Evolutionary conservation across 2,113 vertebrate species (phyloP), one percentile per base, ranked within the genome.

Genomic region (Myodes glareolus): DNA sequence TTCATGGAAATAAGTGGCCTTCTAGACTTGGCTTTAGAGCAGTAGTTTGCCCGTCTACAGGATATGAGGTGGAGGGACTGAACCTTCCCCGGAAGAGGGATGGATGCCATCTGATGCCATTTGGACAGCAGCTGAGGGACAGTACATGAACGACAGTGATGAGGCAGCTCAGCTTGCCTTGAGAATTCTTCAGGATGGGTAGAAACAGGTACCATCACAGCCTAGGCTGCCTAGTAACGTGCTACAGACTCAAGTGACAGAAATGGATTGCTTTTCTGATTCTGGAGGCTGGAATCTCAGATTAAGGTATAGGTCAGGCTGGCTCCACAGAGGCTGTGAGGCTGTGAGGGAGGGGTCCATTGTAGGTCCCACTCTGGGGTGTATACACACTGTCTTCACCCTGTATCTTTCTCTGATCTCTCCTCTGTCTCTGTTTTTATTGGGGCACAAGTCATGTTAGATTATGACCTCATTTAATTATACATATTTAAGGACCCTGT

Each of bases 401-500:
- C 47, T 67, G 3, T 47, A 9, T 80, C 95, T 94, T 88, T 39
- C 39, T 2, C 0, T 29, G 25, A 3, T 89, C 90, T 77, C 67
- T 42, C 27, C 17, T 85, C 55, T 52, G n/a, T 84, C 77, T 58
- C 17, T 72, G 82, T 58, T 89, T 47, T 78, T 63, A n/a, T 70
- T 52, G 77, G 52, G 36, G 52, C 5, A 61, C 17, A 31, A 16
- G 33, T 65, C 39, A 31, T 29, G 29, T 45, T 63, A 42, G 58
- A 73, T 96, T 2, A 0, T 65, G 73, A 55, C 16, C 39, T 93
- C 52, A 39, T 61, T 70, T 75, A 94, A 42, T 85, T 86, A 81
- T 47, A 36, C 50, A 31, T 93, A 31, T 92, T 94, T 90, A 73
- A 94, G 95, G 84, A 87, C 17, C 33, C n/a, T 88, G 1, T 61